Evolutionary conservation across 2,888 invertebrate genomes (phyloP), one percentile per base, ranked within the genome.

Genomic region (Pogonocherus hispidulus): DNA sequence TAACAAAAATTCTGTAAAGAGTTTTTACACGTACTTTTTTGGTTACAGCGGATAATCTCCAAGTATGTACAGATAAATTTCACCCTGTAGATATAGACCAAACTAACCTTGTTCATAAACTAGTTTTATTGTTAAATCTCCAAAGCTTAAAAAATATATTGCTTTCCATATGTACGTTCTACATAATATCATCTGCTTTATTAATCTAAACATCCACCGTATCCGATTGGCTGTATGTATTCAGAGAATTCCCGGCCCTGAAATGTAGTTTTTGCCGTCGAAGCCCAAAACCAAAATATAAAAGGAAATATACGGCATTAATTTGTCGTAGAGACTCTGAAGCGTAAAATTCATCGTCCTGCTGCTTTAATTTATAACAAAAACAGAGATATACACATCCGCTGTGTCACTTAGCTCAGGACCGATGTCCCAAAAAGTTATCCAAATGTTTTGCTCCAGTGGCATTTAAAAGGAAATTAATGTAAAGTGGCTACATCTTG

Each of bases 311-410:
- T 32, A 23, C 44, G 11, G 44, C 41, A 57, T 57, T 57, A 41
- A 57, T 57, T 57, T 44, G 41, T 41, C 20, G 22, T 57, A 20
- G 56, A 16, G 18, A 22, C 20, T 22, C 41, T 22, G 56, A 57
- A 41, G 41, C 56, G 56, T 22, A 37, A 57, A 57, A 57, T 57
- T 57, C 56, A 23, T 44, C 41, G 56, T 57, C 44, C 56, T 27
- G 46, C 46, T 37, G 57, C 57, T 57, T 57, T 57, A 57, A 57
- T 57, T 57, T 57, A 57, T 27, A 57, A 52, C 57, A 57, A 57
- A 57, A 57, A 57, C 41, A 57, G 46, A 46, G 44, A 57, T 23
- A 57, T 18, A 57, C 52, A 32, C 52, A 27, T 52, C 32, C 32
- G 16, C 16, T 27, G 32, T 52, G 32, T 52, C 32, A 52, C 52